Evolutionary conservation across 2,888 invertebrate genomes (phyloP).

Genomic region (Mimachlamys varia): DNA sequence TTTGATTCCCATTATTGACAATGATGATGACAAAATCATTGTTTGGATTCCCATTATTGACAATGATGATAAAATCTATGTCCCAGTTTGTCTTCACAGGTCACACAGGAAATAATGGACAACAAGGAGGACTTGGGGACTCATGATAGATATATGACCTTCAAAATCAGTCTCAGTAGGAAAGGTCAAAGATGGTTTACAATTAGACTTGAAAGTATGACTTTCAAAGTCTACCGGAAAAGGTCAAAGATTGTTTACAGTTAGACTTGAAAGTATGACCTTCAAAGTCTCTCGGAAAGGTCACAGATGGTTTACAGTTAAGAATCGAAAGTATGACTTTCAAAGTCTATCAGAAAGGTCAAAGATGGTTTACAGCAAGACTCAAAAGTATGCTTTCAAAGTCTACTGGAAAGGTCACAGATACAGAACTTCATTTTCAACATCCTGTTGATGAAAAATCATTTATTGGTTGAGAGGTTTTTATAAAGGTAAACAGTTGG

Average conservation of each 20-base stretch:
- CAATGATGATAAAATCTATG: not conserved
- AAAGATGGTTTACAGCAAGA: too few relatives aligned
- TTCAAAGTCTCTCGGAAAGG: not conserved
- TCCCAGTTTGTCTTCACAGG: not conserved
- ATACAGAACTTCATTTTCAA: not conserved
- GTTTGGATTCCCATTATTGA: too few relatives aligned
- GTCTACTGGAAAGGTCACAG: not conserved
- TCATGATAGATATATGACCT: not conserved
- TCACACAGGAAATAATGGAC: not conserved
- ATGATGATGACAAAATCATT: not conserved
- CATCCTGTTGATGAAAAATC: not conserved
- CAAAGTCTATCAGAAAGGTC: too few relatives aligned
- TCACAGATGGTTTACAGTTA: not conserved
- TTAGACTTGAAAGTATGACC: too few relatives aligned
- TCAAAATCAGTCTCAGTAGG: not conserved
- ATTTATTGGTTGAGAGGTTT: not conserved
- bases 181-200: not conserved
- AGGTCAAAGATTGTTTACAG: too few relatives aligned
- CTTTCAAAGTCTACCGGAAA: too few relatives aligned
- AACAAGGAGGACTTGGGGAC: not conserved
- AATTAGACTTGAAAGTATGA: not conserved
- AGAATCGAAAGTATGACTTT: not conserved
- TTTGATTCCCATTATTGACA: not conserved
- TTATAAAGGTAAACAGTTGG: not conserved
- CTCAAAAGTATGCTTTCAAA: not conserved